Evolutionary conservation across 2,797 vertebrate genomes (phyloP).

Genomic region (Notolabrus celidotus): DNA sequence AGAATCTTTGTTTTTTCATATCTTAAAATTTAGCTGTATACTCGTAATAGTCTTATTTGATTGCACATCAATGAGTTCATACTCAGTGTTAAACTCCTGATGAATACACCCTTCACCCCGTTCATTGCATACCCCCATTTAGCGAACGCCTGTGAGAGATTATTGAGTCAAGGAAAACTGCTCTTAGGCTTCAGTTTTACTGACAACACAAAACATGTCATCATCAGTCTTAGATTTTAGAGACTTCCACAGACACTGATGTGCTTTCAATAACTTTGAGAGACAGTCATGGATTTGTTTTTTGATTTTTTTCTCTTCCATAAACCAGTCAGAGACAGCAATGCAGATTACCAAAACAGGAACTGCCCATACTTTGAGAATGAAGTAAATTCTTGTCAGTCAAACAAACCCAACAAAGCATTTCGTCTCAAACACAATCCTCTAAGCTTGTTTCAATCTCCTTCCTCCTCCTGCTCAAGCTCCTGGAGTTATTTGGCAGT

Average conservation of each 20-base stretch:
- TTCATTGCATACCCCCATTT: background rate
- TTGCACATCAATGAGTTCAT: too few relatives aligned
- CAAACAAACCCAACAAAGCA: slow-evolving; percentile 67
- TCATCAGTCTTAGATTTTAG: background rate
- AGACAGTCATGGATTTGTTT: slow-evolving; percentile 11
- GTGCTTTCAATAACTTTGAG: slow-evolving; percentile 3
- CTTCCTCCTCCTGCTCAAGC: slow-evolving; percentile 26
- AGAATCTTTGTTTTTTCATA: too few relatives aligned
- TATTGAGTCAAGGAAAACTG: too few relatives aligned
- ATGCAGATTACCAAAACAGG: slow-evolving; percentile 30
- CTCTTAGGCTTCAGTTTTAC: too few relatives aligned
- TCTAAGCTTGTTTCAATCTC: slow-evolving; percentile 22
- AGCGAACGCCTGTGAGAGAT: background rate
- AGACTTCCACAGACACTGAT: slow-evolving; percentile 17
- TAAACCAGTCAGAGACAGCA: slow-evolving; percentile 2
- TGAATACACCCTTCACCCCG: background rate
- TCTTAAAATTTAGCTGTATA: too few relatives aligned
- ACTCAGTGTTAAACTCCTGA: background rate
- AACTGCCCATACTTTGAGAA: slow-evolving; percentile 44
- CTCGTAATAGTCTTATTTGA: too few relatives aligned
- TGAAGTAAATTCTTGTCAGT: slow-evolving; percentile 68
- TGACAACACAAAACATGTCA: slow-evolving; percentile 6
- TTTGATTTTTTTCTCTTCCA: slow-evolving; percentile 20
- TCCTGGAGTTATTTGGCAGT: slow-evolving; percentile 57
- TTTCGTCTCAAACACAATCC: slow-evolving; percentile 64